Base-by-base conservation (phyloP, 2,888 invertebrate genomes). In the Laothoe populi region DNA sequence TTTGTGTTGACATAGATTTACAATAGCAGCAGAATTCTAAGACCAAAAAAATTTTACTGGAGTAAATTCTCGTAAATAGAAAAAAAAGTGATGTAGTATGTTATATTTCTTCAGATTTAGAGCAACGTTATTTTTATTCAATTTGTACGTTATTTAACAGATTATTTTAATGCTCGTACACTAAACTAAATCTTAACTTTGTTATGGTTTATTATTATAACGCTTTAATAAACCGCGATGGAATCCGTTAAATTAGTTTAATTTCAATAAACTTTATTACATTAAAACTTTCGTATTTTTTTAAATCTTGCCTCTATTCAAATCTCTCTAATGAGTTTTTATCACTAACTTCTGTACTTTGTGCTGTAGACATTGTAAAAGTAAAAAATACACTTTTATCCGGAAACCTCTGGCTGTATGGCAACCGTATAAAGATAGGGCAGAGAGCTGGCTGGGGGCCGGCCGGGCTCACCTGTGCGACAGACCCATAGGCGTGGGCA, bases 381-480 rank as follows among this genome's bases (percentile, higher is more conserved):
- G 13, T 8, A 38, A 35, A 38, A 38, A 38, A 13, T 38, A 10
- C 38, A 7, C 11, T 11, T 44, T 19, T 44, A 19, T 44, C 44
- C 44, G 44, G 16, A 19, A 19, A 44, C 8, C 19, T 13, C 48
- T n/a, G 13, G 21, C n/a, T 8, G 48, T 23, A 24, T 49, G 26
- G 26, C 23, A 26, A 49, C 48, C 48, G 21, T 88, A 78, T 86
- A 84, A 87, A 88, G 86, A 88, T 88, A 86, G 83, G 74, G 76
- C 72, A 75, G 78, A 74, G 79, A 76, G 83, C 79, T 82, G 78
- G 77, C 79, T 81, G 80, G 86, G 86, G 86, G 87, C 82, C 86
- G 86, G 86, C 84, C 86, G 87, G 88, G 87, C 90, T 90, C 83
- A 91, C 89, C 89, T 90, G 88, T 83, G 79, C 79, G 76, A 82